Evolutionary conservation across 1,140 invertebrate species (phyloP).

Genomic region (Rhynchophorus ferrugineus): DNA sequence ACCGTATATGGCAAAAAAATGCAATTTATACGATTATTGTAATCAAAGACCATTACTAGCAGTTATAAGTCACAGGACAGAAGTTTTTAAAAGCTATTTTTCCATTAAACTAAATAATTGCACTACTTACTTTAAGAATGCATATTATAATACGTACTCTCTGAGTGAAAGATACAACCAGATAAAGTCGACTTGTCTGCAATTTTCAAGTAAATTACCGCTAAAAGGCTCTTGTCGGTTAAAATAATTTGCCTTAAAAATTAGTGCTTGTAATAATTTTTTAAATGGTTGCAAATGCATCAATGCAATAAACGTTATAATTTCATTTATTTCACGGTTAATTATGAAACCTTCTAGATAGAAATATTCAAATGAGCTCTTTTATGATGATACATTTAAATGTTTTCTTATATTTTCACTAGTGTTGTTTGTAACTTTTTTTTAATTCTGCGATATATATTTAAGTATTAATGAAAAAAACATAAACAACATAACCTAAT

Average conservation of each 20-base stretch:
- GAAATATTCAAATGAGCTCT: too few species aligned
- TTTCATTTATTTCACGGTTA: background rate
- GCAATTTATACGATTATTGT: constrained; percentile 5
- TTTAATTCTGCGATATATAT: too few species aligned
- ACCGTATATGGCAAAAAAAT: too few species aligned
- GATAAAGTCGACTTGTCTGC: constrained; percentile 4
- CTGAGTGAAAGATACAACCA: constrained; percentile 4
- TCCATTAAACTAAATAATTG: constrained; percentile 9
- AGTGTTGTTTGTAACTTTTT: too few species aligned
- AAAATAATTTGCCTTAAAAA: constrained; percentile 3
- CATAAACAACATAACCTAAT: too few species aligned
- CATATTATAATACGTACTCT: constrained; percentile 1
- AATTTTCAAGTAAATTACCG: constrained; percentile 5
- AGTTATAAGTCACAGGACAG: constrained; percentile 1
- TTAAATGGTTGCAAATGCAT: constrained; percentile 1
- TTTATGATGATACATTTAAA: too few species aligned
- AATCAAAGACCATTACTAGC: constrained; percentile 6
- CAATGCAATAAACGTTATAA: constrained; percentile 1
- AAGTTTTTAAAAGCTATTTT: background rate
- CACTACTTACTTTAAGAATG: constrained; percentile 3
- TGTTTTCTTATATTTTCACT: too few species aligned
- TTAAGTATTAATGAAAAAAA: too few species aligned
- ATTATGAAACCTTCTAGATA: too few species aligned
- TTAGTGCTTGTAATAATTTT: background rate
- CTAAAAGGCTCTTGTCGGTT: background rate